Conservation (phyloP, 2,888 invertebrate genomes). For the Tetropium fuscum region DNA sequence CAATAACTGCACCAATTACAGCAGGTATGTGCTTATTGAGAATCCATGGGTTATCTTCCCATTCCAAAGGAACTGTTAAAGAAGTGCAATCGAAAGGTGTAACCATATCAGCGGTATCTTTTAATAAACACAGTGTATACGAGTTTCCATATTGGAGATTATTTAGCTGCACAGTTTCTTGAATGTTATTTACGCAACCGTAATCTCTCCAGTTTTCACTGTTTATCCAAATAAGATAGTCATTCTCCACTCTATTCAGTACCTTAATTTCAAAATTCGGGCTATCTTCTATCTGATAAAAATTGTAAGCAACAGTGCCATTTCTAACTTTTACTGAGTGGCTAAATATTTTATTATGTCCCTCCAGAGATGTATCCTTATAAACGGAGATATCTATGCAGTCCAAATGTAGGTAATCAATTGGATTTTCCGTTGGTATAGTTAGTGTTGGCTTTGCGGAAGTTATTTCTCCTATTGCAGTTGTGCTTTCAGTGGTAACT, state of each 20-base stretch:
- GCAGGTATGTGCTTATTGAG: slow-evolving; percentile 28
- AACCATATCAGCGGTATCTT: slow-evolving; percentile 15
- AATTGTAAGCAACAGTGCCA: slow-evolving; percentile 29
- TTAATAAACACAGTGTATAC: slow-evolving; percentile 32
- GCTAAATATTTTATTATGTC: slow-evolving; percentile 22
- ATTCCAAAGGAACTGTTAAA: slow-evolving; percentile 22
- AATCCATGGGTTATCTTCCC: slow-evolving; percentile 31
- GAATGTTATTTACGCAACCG: slow-evolving; percentile 31
- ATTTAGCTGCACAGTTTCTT: slow-evolving; percentile 16
- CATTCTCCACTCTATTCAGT: slow-evolving; percentile 15
- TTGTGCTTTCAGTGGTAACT: slow-evolving; percentile 7
- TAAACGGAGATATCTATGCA: slow-evolving; percentile 11
- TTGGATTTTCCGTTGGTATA: background rate
- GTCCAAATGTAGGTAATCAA: slow-evolving; percentile 8
- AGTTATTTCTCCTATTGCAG: background rate
- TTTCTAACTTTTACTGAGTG: slow-evolving; percentile 26
- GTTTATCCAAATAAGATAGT: slow-evolving; percentile 35
- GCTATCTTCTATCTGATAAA: slow-evolving; percentile 28
- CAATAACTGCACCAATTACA: slow-evolving; percentile 17
- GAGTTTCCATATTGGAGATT: slow-evolving; percentile 16
- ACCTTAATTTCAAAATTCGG: slow-evolving; percentile 32
- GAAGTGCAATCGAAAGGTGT: slow-evolving; percentile 38
- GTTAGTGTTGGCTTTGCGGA: background rate
- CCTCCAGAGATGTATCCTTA: background rate
- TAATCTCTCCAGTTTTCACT: slow-evolving; percentile 19